A percentile compares a stretch with the other conserved stretches of the same genome.
These are phyloP conservation scores for Sinocyclocheilus anshuiensis DNA, from an alignment of 2,113 vertebrate species.

Conservation along the genomic window DNA sequence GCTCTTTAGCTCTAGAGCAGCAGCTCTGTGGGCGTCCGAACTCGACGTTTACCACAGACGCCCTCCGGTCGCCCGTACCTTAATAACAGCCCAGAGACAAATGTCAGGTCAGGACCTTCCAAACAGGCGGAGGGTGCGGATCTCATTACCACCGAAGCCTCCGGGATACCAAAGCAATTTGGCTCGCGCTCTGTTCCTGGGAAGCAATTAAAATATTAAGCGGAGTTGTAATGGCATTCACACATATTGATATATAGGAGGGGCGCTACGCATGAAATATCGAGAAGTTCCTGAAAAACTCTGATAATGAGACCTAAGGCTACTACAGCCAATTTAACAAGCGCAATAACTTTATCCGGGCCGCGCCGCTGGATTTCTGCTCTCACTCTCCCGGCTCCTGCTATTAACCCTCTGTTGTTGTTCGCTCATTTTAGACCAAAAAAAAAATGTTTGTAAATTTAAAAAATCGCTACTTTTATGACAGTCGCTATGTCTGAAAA, in stretches of 20 bases:
- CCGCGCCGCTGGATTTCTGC: not conserved
- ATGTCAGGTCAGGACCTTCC: constrained; percentile 72
- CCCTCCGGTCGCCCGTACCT: constrained; percentile 38
- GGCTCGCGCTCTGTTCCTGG: constrained; percentile 74
- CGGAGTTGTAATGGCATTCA: constrained; percentile 68
- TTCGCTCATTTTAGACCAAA: no score
- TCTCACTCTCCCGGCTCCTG: not conserved
- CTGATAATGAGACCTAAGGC: constrained; percentile 59
- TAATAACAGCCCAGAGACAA: constrained; percentile 69
- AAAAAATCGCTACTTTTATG: no score
- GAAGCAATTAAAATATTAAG: constrained; percentile 82
- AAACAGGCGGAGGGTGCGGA: constrained; percentile 71
- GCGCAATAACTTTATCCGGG: constrained; percentile 52
- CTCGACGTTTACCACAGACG: not conserved
- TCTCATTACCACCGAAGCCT: constrained; percentile 78
- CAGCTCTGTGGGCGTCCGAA: not conserved
- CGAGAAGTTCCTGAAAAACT: constrained; percentile 59
- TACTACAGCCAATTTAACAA: constrained; percentile 56
- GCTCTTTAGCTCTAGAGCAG: not conserved
- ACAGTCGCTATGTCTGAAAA: no score
- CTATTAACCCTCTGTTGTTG: not conserved
- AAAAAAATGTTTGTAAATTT: no score
- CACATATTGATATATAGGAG: constrained; percentile 69
- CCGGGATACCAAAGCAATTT: constrained; percentile 77
- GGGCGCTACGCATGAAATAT: constrained; percentile 55